Evolutionary conservation across 2,888 invertebrate species (phyloP), one percentile per base, ranked within the genome.

Genomic region (Scelioninae gen. 2): DNA sequence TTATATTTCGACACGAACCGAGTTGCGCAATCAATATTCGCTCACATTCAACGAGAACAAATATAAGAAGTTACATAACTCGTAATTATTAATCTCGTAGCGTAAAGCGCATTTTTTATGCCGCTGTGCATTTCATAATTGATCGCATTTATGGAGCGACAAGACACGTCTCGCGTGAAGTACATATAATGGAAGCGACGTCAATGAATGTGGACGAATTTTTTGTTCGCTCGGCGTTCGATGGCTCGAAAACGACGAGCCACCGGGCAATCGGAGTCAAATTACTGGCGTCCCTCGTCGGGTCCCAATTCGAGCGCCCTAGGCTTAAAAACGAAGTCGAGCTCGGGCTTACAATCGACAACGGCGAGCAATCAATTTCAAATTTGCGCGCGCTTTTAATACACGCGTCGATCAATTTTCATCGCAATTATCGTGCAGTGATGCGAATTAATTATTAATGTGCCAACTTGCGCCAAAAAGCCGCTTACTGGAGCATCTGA

Each of bases 131-230:
- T 46, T 64, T 50, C 31, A 60, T 52, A 72, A 72, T 72, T 65
- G 58, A 65, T 65, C 65, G 37, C 48, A 46, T 65, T 65, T 60
- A 72, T 65, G 39, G 39, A 31, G 53, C 50, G 53, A 73, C 73
- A 68, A 65, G 72, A 45, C 48, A 35, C 35, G 60, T 52, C 63
- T 35, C 63, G 19, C 25, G 31, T 63, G 46, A 57, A 68, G 73
- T 73, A 41, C 68, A n/a, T n/a, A 52, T 68, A 73, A 73, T 68
- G 63, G 41, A 58, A 55, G 68, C 58, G 58, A 72, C 52, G 65
- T 60, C 67, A 72, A 72, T 72, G 67, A 71, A 72, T 33, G 65
- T 25, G 58, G 48, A 58, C 60, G 39, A 48, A 48, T 60, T 67
- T 72, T 72, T 63, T 72, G 71, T 53, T 43, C 52, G 43, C 60